phyloP scores from a whole-genome alignment of 2,113 vertebrate species.

The Pogonocichla stellata region DNA sequence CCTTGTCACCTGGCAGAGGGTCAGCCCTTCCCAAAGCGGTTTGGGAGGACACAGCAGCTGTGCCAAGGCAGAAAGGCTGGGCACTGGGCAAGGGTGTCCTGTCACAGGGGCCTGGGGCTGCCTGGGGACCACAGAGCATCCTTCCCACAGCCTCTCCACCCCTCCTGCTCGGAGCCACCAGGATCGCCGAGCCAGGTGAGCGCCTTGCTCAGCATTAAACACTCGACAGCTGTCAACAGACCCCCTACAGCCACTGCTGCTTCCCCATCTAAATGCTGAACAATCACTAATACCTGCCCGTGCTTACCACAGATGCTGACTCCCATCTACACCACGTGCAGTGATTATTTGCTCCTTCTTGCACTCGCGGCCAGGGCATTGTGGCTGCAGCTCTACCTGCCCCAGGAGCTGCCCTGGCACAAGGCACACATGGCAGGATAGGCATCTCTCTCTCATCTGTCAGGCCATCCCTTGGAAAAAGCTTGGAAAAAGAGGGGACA shows the following conservation, averaged over 20 bases:
- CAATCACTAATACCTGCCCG: not conserved
- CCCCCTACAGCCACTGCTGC: not conserved
- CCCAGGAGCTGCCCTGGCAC: not conserved
- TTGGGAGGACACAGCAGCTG: fast-evolving
- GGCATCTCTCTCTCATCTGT: not conserved
- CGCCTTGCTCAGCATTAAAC: not conserved
- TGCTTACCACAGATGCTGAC: not conserved
- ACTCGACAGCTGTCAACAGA: not conserved
- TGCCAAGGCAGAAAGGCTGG: not conserved
- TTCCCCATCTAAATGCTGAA: not conserved
- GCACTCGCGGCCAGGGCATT: fast-evolving
- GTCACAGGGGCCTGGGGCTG: not conserved
- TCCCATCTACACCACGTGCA: fast-evolving
- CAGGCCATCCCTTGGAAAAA: not conserved
- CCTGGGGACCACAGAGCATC: not conserved
- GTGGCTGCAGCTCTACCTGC: not conserved
- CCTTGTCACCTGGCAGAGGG: fast-evolving
- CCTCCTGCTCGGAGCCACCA: not conserved
- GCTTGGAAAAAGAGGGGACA: not conserved
- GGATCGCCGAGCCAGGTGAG: not conserved
- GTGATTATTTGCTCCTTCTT: not conserved
- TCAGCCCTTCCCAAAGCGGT: not conserved
- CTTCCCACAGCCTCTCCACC: not conserved
- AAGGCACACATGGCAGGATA: fast-evolving
- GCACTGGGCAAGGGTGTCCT: not conserved